A percentile compares a stretch with the other conserved stretches of the same genome.
phyloP scores from a whole-genome alignment of 2,113 vertebrate genomes.

The Bubo scandiacus region DNA sequence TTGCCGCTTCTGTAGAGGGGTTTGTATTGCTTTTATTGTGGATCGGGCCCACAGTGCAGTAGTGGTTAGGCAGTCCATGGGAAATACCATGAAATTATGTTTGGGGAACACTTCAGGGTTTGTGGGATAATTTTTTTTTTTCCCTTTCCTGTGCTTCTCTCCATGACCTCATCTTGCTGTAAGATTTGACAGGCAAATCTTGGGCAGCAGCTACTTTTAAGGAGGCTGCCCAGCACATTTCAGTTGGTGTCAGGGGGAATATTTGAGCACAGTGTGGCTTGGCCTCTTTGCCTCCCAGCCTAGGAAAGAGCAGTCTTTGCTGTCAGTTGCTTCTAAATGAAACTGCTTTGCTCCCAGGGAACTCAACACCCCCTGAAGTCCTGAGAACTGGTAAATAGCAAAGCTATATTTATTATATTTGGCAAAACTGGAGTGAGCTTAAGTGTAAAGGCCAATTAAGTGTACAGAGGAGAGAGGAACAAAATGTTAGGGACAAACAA shows the following conservation, averaged over 20 bases:
- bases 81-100: not conserved
- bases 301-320: not conserved
- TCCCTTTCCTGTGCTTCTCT: not conserved
- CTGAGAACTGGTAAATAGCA: slow-evolving; percentile 7
- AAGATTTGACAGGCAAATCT: not conserved
- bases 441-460: slow-evolving; percentile 23
- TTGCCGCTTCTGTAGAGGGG: not conserved
- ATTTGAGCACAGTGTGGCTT: accelerated
- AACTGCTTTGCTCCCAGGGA: not conserved
- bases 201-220: not conserved
- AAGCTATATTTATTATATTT: not conserved
- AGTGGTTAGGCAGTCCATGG: not conserved
- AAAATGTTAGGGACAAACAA: not conserved
- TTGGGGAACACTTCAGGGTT: not conserved
- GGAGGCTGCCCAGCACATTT: not conserved
- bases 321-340: not conserved
- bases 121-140: not conserved
- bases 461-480: not conserved
- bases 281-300: not conserved
- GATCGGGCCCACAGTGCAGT: not conserved
- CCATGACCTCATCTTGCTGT: not conserved
- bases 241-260: not conserved
- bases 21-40: not conserved
- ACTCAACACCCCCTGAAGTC: not conserved
- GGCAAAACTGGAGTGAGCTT: not conserved